Conservation (phyloP, 1,140 invertebrate genomes). For the Drosophila guanche region DNA sequence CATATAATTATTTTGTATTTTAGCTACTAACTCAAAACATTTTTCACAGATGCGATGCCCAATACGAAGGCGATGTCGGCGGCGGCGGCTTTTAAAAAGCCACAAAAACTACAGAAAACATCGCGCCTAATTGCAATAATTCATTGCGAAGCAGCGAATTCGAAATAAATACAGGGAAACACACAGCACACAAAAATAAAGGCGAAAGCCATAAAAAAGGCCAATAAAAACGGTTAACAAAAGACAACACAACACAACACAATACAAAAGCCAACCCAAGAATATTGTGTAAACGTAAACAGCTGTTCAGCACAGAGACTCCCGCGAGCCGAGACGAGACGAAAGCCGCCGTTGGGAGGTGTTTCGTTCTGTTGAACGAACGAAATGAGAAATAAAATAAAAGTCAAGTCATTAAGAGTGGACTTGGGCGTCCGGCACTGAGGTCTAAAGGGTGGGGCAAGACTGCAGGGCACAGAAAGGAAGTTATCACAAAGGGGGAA, state of each 20-base stretch:
- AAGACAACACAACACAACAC: slow-evolving; percentile 6
- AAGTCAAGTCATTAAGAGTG: slow-evolving; percentile 49
- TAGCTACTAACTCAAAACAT: slow-evolving; percentile 68
- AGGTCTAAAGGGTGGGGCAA: slow-evolving; percentile 28
- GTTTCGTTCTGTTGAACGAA: slow-evolving; percentile 33
- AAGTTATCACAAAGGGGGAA: slow-evolving; percentile 22
- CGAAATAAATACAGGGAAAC: slow-evolving; percentile 31
- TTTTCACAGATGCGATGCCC: slow-evolving; percentile 41
- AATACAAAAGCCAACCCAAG: slow-evolving; percentile 30
- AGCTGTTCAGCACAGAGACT: slow-evolving; percentile 54
- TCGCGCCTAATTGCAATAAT: slow-evolving; percentile 77
- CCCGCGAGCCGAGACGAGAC: too few species aligned
- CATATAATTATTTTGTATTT: slow-evolving; percentile 74
- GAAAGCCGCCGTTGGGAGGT: slow-evolving; percentile 15
- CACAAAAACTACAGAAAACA: slow-evolving; percentile 49
- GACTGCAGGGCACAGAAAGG: slow-evolving; percentile 20
- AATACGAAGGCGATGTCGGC: slow-evolving; percentile 37
- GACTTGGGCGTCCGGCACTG: not conserved
- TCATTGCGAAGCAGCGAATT: slow-evolving; percentile 57
- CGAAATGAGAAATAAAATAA: slow-evolving; percentile 53
- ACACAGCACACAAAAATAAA: slow-evolving; percentile 38
- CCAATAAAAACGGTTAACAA: slow-evolving; percentile 64
- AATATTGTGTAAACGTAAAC: slow-evolving; percentile 73
- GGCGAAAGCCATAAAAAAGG: slow-evolving; percentile 73
- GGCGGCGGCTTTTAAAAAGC: slow-evolving; percentile 70